These are phyloP conservation scores for Metacarcinus magister DNA, from an alignment of 2,888 invertebrate species.

Conservation along the genomic window DNA sequence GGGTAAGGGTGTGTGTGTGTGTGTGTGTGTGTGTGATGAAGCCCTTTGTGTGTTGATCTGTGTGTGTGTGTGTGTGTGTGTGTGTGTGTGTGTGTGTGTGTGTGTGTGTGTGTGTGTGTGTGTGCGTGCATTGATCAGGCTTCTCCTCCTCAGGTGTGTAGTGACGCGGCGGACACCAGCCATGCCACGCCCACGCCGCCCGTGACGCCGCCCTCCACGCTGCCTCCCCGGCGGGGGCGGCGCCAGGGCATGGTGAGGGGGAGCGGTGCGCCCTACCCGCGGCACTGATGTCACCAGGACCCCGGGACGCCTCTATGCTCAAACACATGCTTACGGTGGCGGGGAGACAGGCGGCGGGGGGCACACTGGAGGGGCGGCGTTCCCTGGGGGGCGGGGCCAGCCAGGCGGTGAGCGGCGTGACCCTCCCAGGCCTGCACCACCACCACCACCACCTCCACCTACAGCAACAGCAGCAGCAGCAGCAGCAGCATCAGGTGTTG, in stretches of 20 bases:
- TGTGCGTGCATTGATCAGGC: too few relatives aligned
- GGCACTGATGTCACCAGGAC: slow-evolving; percentile 67
- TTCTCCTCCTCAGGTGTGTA: slow-evolving; percentile 47
- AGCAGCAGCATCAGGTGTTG: slow-evolving; percentile 32
- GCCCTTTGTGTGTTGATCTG: not conserved
- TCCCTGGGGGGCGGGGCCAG: slow-evolving; percentile 67
- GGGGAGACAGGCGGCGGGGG: slow-evolving; percentile 70
- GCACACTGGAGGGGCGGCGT: slow-evolving; percentile 71
- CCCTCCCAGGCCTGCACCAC: slow-evolving; percentile 51
- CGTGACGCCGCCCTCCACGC: slow-evolving; percentile 67
- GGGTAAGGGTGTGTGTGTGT: not conserved
- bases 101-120: not conserved
- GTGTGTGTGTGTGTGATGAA: not conserved
- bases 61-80: not conserved
- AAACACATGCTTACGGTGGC: slow-evolving; percentile 77
- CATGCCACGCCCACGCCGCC: slow-evolving; percentile 50
- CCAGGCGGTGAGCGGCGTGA: slow-evolving; percentile 38
- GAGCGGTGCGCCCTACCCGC: slow-evolving; percentile 57
- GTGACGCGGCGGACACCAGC: slow-evolving; percentile 51
- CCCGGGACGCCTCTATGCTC: slow-evolving; percentile 73
- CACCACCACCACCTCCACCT: slow-evolving; percentile 60
- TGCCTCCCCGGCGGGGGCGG: slow-evolving; percentile 78
- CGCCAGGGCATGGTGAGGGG: slow-evolving; percentile 73
- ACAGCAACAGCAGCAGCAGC: slow-evolving; percentile 46
- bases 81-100: not conserved